A percentile compares a stretch with the other conserved stretches of the same genome.
These are phyloP conservation scores for Tympanuchus pallidicinctus DNA, from an alignment of 2,113 vertebrate genomes.

Conservation along the genomic window DNA sequence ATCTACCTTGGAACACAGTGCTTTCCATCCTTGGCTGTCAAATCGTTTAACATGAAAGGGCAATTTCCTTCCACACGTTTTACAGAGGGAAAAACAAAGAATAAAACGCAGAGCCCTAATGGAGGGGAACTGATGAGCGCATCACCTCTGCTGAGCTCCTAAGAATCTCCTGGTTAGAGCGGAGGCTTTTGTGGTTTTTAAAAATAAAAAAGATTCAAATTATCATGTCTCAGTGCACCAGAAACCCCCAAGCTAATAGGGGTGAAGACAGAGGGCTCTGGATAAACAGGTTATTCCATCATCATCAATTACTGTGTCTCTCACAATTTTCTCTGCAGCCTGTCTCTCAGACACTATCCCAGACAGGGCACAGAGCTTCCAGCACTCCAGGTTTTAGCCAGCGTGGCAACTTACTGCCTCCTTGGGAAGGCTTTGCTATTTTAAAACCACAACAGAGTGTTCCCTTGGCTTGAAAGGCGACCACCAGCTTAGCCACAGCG, in stretches of 20 bases:
- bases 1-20: not conserved
- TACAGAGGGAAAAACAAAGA: not conserved
- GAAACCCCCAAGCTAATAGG: not conserved
- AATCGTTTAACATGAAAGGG: not conserved
- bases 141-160: not conserved
- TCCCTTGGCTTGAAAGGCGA: constrained; percentile 26
- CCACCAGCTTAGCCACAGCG: not conserved
- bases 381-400: constrained; percentile 18
- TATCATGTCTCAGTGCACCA: not conserved
- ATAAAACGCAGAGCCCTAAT: not conserved
- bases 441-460: constrained; percentile 29
- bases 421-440: constrained; percentile 17
- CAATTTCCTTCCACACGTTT: not conserved
- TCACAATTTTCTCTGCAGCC: not conserved
- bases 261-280: not conserved
- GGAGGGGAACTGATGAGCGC: not conserved
- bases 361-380: constrained; percentile 21
- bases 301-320: not conserved
- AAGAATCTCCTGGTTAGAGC: not conserved
- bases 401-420: constrained; percentile 19
- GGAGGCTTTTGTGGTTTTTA: not conserved
- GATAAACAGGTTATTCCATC: not conserved
- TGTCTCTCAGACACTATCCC: constrained; percentile 25
- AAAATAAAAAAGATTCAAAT: not conserved
- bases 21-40: not conserved